Percentiles rank a stretch among this genome's conserved stretches.
Conservation (phyloP, 2,888 invertebrate species). For the Notocelia uddmanniana region DNA sequence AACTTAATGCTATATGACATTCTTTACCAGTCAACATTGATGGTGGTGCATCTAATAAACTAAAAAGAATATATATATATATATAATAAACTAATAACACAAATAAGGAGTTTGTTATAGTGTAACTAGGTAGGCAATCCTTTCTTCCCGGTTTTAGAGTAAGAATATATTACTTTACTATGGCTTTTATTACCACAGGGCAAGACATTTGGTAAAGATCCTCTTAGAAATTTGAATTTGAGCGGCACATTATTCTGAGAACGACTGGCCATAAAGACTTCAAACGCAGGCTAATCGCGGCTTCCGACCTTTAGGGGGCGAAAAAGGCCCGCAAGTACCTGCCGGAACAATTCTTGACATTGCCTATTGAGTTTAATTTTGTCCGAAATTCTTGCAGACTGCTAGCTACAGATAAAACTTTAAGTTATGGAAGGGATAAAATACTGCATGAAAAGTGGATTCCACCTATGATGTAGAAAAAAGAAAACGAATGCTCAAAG, state of each 20-base stretch:
- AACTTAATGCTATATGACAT: too few relatives aligned
- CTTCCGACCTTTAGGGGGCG: constrained; percentile 80
- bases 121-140: too few relatives aligned
- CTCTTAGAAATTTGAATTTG: constrained; percentile 80
- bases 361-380: constrained; percentile 52
- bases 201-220: constrained; percentile 68
- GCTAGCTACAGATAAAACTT: background rate
- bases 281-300: constrained; percentile 83
- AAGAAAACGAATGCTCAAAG: too few relatives aligned
- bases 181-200: constrained; percentile 56
- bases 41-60: too few relatives aligned
- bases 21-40: too few relatives aligned
- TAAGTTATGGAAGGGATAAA: background rate
- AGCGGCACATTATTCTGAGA: constrained; percentile 78
- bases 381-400: constrained; percentile 7
- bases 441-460: background rate
- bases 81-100: too few relatives aligned
- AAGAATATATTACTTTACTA: constrained; percentile 37
- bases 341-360: constrained; percentile 57
- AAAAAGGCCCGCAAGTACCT: constrained; percentile 73
- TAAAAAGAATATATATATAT: too few relatives aligned
- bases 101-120: too few relatives aligned
- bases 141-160: constrained; percentile 5
- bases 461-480: background rate
- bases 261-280: constrained; percentile 82